A percentile compares a stretch with the other conserved stretches of the same genome.
phyloP scores from a whole-genome alignment of 2,888 invertebrate genomes.

The Coleophora deauratella region DNA sequence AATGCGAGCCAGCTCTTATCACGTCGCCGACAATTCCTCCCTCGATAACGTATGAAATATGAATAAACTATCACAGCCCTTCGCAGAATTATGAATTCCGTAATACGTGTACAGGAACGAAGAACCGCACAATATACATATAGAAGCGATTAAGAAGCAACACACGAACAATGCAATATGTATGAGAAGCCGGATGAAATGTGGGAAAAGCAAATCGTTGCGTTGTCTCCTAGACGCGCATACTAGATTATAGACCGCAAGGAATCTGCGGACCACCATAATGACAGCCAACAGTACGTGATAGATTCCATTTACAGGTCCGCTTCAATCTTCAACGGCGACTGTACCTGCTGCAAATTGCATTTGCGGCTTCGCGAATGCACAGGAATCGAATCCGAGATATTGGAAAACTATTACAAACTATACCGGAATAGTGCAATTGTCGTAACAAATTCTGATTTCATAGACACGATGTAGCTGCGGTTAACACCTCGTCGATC shows the following conservation, averaged over 20 bases:
- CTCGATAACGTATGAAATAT: slow-evolving; percentile 61
- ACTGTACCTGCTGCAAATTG: slow-evolving; percentile 50
- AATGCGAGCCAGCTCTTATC: slow-evolving; percentile 31
- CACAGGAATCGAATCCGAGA: slow-evolving; percentile 35
- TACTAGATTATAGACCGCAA: slow-evolving; percentile 50
- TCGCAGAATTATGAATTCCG: slow-evolving; percentile 52
- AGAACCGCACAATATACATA: slow-evolving; percentile 31
- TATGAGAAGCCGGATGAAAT: slow-evolving; percentile 15
- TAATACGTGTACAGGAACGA: slow-evolving; percentile 36
- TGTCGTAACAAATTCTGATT: slow-evolving; percentile 27
- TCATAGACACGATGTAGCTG: slow-evolving; percentile 23
- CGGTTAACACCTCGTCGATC: slow-evolving; percentile 24
- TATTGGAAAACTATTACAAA: slow-evolving; percentile 16
- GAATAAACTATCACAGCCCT: slow-evolving; percentile 38
- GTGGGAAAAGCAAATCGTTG: slow-evolving; percentile 25
- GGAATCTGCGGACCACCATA: slow-evolving; percentile 48
- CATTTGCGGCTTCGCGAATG: slow-evolving; percentile 57
- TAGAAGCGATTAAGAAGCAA: slow-evolving; percentile 32
- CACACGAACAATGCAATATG: slow-evolving; percentile 4
- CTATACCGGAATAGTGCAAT: slow-evolving; percentile 6
- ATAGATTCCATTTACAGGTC: slow-evolving; percentile 69
- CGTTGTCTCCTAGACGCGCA: slow-evolving; percentile 20
- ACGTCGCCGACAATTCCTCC: slow-evolving; percentile 54
- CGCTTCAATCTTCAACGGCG: slow-evolving; percentile 52
- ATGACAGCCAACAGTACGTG: slow-evolving; percentile 54